A percentile compares a stretch with the other conserved stretches of the same genome.
These are phyloP conservation scores for Hypomesus transpacificus DNA, from an alignment of 2,113 vertebrate genomes.

Conservation along the genomic window DNA sequence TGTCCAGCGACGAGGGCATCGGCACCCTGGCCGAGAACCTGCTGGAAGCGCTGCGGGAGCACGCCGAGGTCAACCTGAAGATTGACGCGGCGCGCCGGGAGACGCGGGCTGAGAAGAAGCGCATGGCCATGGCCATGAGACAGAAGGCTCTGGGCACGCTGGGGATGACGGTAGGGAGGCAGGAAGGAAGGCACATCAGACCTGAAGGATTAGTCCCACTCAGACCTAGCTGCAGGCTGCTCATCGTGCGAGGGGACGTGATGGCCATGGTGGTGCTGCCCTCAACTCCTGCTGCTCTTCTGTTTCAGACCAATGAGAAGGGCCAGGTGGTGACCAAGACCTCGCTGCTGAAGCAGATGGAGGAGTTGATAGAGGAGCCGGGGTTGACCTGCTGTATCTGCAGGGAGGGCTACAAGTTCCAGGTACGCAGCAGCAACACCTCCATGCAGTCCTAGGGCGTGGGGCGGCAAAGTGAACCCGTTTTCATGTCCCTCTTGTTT, in stretches of 20 bases:
- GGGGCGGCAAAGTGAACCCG: too few relatives aligned
- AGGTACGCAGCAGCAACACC: constrained; percentile 75
- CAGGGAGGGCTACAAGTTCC: constrained; percentile 97
- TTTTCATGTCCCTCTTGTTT: neutral
- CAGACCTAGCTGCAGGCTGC: too few relatives aligned
- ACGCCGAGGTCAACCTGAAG: constrained; percentile 92
- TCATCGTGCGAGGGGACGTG: too few relatives aligned
- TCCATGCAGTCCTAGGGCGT: neutral
- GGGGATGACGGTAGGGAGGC: constrained; percentile 88
- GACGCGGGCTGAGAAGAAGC: constrained; percentile 95
- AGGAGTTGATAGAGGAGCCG: constrained; percentile 97
- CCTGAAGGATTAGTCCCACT: neutral
- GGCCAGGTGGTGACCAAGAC: constrained; percentile 99
- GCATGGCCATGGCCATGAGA: constrained; percentile 99
- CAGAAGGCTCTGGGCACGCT: constrained; percentile 96
- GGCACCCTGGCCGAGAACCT: constrained; percentile 96
- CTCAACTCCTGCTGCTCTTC: neutral
- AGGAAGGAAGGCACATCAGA: neutral
- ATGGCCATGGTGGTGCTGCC: too few relatives aligned
- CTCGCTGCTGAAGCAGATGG: constrained; percentile 95
- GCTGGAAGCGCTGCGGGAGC: constrained; percentile 90
- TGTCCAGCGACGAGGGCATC: constrained; percentile 97
- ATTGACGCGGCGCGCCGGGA: constrained; percentile 94
- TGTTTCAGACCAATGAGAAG: constrained; percentile 91
- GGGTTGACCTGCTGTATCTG: constrained; percentile 98